phyloP scores from a whole-genome alignment of 92 coral and sea anemone species.

The Zoanthus gigantus region DNA sequence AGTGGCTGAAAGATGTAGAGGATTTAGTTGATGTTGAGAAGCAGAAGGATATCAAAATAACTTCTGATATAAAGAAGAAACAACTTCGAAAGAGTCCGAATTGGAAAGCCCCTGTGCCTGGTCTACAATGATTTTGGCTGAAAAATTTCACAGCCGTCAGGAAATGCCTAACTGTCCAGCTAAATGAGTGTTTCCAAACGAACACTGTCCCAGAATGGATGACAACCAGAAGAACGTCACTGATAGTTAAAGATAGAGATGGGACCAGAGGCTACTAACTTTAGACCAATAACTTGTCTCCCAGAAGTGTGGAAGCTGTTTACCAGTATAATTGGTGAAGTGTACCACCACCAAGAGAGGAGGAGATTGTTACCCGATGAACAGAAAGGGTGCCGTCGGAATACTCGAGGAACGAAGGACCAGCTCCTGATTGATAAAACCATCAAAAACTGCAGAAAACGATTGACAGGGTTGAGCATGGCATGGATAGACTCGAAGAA shows the following conservation, averaged over 20 bases:
- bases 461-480: not conserved
- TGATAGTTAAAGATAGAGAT: not conserved
- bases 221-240: too few relatives aligned
- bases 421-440: slow-evolving; percentile 52
- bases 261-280: not conserved
- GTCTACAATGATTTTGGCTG: not conserved
- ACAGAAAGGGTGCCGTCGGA: slow-evolving; percentile 54
- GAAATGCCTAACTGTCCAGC: too few relatives aligned
- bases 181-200: too few relatives aligned
- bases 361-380: slow-evolving; percentile 35
- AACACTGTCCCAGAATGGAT: too few relatives aligned
- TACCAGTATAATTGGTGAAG: slow-evolving; percentile 20
- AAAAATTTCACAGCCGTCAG: not conserved
- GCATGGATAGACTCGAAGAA: not conserved
- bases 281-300: too few relatives aligned
- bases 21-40: not conserved
- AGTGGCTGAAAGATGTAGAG: not conserved
- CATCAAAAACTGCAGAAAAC: slow-evolving; percentile 1
- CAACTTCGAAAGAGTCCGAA: not conserved
- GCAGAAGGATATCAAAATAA: not conserved
- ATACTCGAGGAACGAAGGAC: slow-evolving; percentile 45
- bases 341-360: slow-evolving; percentile 39
- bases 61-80: not conserved
- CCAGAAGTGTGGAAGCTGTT: slow-evolving; percentile 48
- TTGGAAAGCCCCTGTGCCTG: not conserved